Evolutionary conservation across 2,113 vertebrate genomes (phyloP), one percentile per base, ranked within the genome.

Genomic region (Oplegnathus fasciatus): DNA sequence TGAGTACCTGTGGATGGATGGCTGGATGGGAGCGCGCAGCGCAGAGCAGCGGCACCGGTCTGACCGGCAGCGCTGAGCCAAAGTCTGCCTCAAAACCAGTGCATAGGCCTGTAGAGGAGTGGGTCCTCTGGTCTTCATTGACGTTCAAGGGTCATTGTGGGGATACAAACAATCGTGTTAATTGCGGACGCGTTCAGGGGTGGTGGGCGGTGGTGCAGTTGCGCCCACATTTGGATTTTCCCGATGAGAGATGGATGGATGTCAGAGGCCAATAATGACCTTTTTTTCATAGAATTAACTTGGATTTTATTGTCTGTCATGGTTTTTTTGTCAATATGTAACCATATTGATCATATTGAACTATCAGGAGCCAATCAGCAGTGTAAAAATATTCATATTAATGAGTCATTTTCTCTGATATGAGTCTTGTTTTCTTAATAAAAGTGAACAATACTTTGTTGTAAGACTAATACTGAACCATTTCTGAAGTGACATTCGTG

Each of bases 1-100:
- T 50, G 89, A 83, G 86, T 55, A 94, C 94, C 93, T 94, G 94
- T 94, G 91, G 94, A 92, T 86, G 93, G 74, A 84, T 9, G 84
- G 58, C 2, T 78, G 86, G 86, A 86, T 79, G 81, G 68, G 76
- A 82, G 83, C 88, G 86, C 92, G 67, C 75, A 30, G 85, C 85
- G 79, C 79, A 28, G 84, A 62, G 86, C 88, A 24, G 79, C 68
- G 28, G 82, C 80, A 46, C 82, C 54, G 81, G 60, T 65, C 71
- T 67, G 65, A 46, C 68, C 69, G 70, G 52, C 79, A 60, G 72
- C 62, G 86, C 67, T 9, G 81, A 82, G 68, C 65, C 80, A 69
- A 37, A 83, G 50, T 75, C 66, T 46, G 75, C 70, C 72, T 62
- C 70, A 42, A 6, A 28, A 55, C 30, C 72, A 28, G 78, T 6